Percentiles rank a stretch among this genome's conserved stretches.
These are phyloP conservation scores for Sinonovacula constricta DNA, from an alignment of 1,140 invertebrate genomes.

Conservation along the genomic window DNA sequence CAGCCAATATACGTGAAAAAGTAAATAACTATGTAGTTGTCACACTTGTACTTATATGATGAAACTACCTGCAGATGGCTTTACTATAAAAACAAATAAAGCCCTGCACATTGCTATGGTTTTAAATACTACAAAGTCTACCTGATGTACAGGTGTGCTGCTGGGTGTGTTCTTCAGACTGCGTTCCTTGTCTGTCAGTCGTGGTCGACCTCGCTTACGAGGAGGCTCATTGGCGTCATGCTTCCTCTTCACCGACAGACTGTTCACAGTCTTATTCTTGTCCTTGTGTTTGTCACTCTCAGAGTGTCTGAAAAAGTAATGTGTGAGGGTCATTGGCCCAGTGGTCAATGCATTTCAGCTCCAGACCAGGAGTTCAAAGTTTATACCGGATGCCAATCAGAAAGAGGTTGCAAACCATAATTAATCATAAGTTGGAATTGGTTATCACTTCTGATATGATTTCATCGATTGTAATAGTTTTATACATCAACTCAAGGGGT, in stretches of 20 bases:
- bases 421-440: not conserved
- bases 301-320: no score
- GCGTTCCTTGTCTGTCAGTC: slow-evolving; percentile 32
- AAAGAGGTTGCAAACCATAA: not conserved
- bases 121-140: no score
- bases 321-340: no score
- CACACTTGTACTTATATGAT: no score
- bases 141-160: no score
- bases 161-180: not conserved
- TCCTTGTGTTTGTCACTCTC: not conserved
- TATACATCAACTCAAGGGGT: no score
- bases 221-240: slow-evolving; percentile 35
- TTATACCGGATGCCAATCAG: not conserved
- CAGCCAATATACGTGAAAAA: no score
- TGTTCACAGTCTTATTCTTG: slow-evolving; percentile 1
- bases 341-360: not conserved
- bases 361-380: not conserved
- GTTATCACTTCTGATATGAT: not conserved
- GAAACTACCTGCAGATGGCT: no score
- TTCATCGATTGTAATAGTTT: no score
- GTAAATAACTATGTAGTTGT: no score
- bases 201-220: slow-evolving; percentile 36
- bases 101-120: no score
- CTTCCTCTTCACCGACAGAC: slow-evolving; percentile 41
- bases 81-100: no score